A percentile compares a stretch with the other conserved stretches of the same genome.
phyloP scores from a whole-genome alignment of 2,113 vertebrate species.

The Dermatemys mawii region DNA sequence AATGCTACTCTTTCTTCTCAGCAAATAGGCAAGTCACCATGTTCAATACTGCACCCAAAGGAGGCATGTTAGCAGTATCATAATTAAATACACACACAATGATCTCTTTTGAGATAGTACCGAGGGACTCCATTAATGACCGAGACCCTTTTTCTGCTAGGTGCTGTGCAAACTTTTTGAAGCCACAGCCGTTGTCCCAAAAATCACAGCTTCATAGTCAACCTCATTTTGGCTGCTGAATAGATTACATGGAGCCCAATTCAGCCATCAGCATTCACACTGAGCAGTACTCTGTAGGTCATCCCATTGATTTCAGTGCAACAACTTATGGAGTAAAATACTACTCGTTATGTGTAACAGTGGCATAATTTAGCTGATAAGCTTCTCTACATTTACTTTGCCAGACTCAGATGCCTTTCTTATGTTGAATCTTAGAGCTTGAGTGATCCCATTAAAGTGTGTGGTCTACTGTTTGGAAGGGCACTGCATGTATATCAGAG shows the following conservation, averaged over 20 bases:
- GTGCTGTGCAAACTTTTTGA: not conserved
- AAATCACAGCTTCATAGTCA: not conserved
- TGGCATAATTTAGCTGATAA: not conserved
- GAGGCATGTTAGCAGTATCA: not conserved
- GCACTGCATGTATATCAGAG: not conserved
- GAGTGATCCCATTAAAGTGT: not conserved
- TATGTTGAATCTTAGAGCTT: not conserved
- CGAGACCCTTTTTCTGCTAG: not conserved
- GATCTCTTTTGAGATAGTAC: not conserved
- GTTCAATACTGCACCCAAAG: not conserved
- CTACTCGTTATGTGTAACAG: not conserved
- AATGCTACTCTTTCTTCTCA: not conserved
- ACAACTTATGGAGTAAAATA: not conserved
- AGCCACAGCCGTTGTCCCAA: not conserved
- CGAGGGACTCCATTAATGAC: not conserved
- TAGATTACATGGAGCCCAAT: not conserved
- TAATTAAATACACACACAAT: not conserved
- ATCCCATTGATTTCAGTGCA: not conserved
- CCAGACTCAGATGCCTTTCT: not conserved
- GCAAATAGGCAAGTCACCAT: not conserved
- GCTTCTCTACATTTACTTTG: not conserved
- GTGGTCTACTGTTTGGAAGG: not conserved
- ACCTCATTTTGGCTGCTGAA: not conserved
- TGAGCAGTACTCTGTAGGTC: not conserved
- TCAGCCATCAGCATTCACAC: not conserved